phyloP scores from a whole-genome alignment of 1,140 invertebrate genomes.

The Hermetia illucens region DNA sequence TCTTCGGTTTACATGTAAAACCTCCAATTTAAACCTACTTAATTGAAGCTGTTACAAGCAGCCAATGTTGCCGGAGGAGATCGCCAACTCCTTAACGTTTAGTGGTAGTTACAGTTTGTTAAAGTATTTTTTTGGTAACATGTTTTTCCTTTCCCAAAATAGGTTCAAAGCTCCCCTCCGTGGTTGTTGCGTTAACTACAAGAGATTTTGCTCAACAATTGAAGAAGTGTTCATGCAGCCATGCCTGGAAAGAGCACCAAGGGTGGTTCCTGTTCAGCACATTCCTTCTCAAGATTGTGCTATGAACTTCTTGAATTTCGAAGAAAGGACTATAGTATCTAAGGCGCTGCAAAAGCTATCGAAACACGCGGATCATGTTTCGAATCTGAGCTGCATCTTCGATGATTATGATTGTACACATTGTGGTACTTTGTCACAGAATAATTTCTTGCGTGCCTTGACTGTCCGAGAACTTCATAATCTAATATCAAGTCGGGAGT shows the following conservation, averaged over 20 bases:
- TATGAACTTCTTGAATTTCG: constrained; percentile 51
- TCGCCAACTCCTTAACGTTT: too few relatives aligned
- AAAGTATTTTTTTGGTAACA: constrained; percentile 2
- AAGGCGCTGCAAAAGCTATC: constrained; percentile 46
- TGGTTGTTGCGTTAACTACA: constrained; percentile 42
- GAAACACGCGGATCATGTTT: constrained; percentile 42
- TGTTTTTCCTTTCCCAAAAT: constrained; percentile 5
- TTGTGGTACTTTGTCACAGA: constrained; percentile 43
- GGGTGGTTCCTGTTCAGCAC: constrained; percentile 44
- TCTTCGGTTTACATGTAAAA: too few relatives aligned
- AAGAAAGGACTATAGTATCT: constrained; percentile 42
- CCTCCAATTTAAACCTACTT: too few relatives aligned
- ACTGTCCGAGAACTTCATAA: constrained; percentile 41
- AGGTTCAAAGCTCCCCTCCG: constrained; percentile 44
- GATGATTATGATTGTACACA: constrained; percentile 48
- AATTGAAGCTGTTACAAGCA: too few relatives aligned
- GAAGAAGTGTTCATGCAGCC: constrained; percentile 48
- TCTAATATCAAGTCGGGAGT: constrained; percentile 40
- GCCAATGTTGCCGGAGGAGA: too few relatives aligned
- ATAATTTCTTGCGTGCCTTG: constrained; percentile 42
- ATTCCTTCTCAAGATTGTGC: constrained; percentile 40
- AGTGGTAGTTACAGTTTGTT: too few relatives aligned
- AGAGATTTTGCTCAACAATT: constrained; percentile 42
- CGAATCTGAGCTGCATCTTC: constrained; percentile 33
- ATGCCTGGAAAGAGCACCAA: constrained; percentile 44